Evolutionary conservation across 2,797 vertebrate species (phyloP).

Genomic region (Syngnathus acus): DNA sequence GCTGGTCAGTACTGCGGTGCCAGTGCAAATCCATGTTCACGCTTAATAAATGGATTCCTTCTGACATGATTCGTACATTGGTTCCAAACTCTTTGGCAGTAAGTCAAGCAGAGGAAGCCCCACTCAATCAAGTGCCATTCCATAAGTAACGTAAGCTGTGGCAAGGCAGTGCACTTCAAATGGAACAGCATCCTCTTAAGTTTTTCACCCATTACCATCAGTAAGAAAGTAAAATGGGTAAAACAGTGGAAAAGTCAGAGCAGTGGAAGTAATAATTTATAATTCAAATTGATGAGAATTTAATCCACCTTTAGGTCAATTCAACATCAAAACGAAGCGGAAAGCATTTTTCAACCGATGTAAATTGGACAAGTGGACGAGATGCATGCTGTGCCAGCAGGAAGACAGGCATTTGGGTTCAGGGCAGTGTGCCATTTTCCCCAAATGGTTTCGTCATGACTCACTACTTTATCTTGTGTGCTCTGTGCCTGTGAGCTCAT

Average conservation of each 20-base stretch:
- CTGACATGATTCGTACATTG: slow-evolving; percentile 64
- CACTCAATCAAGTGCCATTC: slow-evolving; percentile 68
- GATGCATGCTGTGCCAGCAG: slow-evolving; percentile 40
- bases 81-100: slow-evolving; percentile 56
- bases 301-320: slow-evolving; percentile 70
- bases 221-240: slow-evolving; percentile 15
- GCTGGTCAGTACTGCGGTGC: slow-evolving; percentile 27
- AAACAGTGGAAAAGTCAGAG: slow-evolving; percentile 59
- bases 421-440: slow-evolving; percentile 64
- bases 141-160: slow-evolving; percentile 68
- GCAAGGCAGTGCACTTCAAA: slow-evolving; percentile 54
- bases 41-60: slow-evolving; percentile 62
- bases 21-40: slow-evolving; percentile 39
- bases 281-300: slow-evolving; percentile 72
- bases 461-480: slow-evolving; percentile 63
- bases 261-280: slow-evolving; percentile 55
- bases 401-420: slow-evolving; percentile 53
- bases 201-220: slow-evolving; percentile 46
- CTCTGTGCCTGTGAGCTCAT: slow-evolving; percentile 39
- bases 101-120: slow-evolving; percentile 62
- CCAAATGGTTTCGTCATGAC: slow-evolving; percentile 63
- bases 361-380: slow-evolving; percentile 48
- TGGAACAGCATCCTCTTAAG: slow-evolving; percentile 55
- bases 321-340: slow-evolving; percentile 55
- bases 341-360: slow-evolving; percentile 63